Evolutionary conservation across 2,113 vertebrate species (phyloP), one percentile per base, ranked within the genome.

Genomic region (Mormyrus lacerda): DNA sequence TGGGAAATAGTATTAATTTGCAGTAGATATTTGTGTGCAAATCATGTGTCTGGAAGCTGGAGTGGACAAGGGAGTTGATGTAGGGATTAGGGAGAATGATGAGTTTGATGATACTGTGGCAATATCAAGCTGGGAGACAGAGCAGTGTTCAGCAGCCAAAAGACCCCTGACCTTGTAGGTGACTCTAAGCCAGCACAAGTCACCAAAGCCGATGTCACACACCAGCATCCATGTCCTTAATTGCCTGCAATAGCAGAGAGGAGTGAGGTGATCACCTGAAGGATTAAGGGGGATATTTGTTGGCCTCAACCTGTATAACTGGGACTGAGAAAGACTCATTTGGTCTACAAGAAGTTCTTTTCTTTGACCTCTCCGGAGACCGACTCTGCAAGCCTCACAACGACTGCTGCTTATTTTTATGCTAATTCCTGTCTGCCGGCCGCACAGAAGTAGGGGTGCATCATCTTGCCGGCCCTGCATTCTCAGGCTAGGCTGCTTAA

Each of bases 261-360:
- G 84, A 85, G 13, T 7, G 15, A 50, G 31, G 39, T 50, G 55
- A 73, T 87, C 61, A 87, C 58, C 83, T 87, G 84, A 31, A 87
- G 89, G 89, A 89, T 89, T 89, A 89, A 69, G 84, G 17, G 83
- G 83, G 58, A 65, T 73, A 89, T 90, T 90, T 87, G 65, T 48
- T 55, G 27, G 55, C 65, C 58, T 39, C 84, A 89, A 86, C 53
- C 39, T 69, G 35, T n/a, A 39, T 87, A 47, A 90, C 47, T 44
- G 35, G 39, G 47, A 82, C 85, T 76, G 85, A 87, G 89, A 89
- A 87, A 89, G 58, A 35, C 55, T 89, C 24, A 86, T 89, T 86
- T 86, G 44, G 44, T 39, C 17, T 76, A 79, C 48, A 79, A 87
- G 48, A 65, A 17, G 24, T 61, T 76, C 24, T 87, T 58, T 87